Percentiles rank a stretch among this genome's conserved stretches.
Conservation (phyloP, 1,140 invertebrate genomes). For the Patella vulgata region DNA sequence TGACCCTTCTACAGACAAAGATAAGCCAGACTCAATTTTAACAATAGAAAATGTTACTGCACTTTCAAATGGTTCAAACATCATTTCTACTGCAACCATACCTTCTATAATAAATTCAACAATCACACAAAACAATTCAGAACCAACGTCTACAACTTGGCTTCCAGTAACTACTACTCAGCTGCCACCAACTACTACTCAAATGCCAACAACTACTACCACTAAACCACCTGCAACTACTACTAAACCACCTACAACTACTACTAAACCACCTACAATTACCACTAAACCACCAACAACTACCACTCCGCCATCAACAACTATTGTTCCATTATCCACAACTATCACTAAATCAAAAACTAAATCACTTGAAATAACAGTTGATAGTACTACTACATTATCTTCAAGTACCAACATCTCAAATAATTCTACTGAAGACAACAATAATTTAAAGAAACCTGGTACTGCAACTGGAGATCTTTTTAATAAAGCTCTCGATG, state of each 20-base stretch:
- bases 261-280: conserved; percentile 1
- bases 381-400: conserved; percentile 20
- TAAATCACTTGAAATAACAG: conserved; percentile 6
- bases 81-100: too few species aligned
- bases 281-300: conserved; percentile 1
- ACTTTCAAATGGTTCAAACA: too few species aligned
- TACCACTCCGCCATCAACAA: conserved; percentile 13
- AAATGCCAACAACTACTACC: conserved; percentile 17
- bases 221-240: conserved; percentile 10
- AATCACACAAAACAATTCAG: too few species aligned
- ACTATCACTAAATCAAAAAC: conserved; percentile 17
- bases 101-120: too few species aligned
- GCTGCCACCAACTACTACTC: conserved; percentile 15
- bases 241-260: conserved; percentile 11
- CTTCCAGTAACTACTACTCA: conserved; percentile 20
- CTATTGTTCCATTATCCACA: conserved; percentile 14
- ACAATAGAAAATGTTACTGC: not conserved
- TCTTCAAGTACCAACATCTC: conserved; percentile 11
- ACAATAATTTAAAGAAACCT: conserved; percentile 18
- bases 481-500: conserved; percentile 25
- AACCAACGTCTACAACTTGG: conserved; percentile 16
- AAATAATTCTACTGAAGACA: conserved; percentile 12
- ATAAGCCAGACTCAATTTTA: not conserved
- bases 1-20: too few species aligned
- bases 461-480: conserved; percentile 26